Conservation (phyloP, 2,797 vertebrate species). For the Hemibagrus guttatus region DNA sequence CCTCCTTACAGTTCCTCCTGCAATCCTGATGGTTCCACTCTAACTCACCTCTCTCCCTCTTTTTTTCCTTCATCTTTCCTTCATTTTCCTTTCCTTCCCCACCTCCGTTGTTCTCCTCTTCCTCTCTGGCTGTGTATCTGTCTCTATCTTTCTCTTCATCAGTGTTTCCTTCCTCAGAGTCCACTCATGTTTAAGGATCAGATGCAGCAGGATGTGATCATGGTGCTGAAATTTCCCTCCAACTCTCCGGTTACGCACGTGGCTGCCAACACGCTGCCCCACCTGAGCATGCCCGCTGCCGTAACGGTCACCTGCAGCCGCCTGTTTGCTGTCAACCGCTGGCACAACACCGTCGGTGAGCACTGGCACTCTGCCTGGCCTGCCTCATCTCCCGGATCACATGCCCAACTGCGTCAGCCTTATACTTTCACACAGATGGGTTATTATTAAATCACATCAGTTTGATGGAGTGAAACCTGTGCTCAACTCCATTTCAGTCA, state of each 20-base stretch:
- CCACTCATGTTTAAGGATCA: constrained; percentile 99
- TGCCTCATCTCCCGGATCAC: not conserved
- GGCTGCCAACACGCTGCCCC: constrained; percentile 93
- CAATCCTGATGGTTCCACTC: constrained; percentile 37
- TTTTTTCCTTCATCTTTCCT: constrained; percentile 11
- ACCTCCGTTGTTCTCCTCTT: constrained; percentile 13
- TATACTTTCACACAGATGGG: not conserved
- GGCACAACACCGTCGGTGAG: constrained; percentile 98
- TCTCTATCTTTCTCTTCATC: constrained; percentile 46
- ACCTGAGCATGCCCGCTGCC: constrained; percentile 91
- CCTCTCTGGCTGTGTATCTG: constrained; percentile 14
- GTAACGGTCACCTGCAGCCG: constrained; percentile 96
- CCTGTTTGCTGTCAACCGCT: constrained; percentile 93
- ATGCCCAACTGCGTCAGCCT: not conserved
- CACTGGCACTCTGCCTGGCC: not conserved
- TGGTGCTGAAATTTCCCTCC: constrained; percentile 98
- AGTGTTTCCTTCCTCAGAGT: constrained; percentile 99
- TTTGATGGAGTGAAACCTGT: not conserved
- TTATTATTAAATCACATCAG: not conserved
- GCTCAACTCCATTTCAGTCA: not conserved
- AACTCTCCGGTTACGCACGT: constrained; percentile 95
- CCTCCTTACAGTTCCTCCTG: constrained; percentile 3
- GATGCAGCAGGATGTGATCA: constrained; percentile 99
- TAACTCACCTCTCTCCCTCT: constrained; percentile 43
- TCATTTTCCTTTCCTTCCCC: constrained; percentile 43